Evolutionary conservation across 37 sponge, comb jelly and placozoan species (phyloP).

Genomic region (Haliclona indistincta): DNA sequence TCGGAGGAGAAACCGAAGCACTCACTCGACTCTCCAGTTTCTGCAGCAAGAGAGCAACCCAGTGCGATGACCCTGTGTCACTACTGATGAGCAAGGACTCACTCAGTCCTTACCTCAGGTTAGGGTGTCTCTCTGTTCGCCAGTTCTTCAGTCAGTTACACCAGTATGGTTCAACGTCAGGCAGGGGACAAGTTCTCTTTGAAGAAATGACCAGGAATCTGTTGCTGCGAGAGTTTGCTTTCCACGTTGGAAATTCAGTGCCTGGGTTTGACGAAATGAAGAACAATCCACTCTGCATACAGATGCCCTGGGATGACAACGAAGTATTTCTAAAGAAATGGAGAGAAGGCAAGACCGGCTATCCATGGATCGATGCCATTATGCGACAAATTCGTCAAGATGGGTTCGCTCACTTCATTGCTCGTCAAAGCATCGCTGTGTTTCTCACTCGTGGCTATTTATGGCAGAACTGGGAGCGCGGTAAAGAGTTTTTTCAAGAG

Average conservation of each 20-base stretch:
- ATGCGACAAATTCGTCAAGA: conserved; percentile 73
- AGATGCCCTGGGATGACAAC: conserved; percentile 87
- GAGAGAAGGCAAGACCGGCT: conserved; percentile 79
- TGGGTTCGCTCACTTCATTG: conserved; percentile 82
- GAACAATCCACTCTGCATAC: conserved; percentile 75
- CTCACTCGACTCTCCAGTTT: conserved; percentile 60
- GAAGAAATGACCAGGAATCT: conserved; percentile 62
- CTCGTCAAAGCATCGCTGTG: conserved; percentile 76
- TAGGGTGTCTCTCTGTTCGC: conserved; percentile 84
- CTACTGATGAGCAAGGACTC: conserved; percentile 66
- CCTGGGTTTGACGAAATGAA: conserved; percentile 76
- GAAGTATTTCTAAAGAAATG: conserved; percentile 34
- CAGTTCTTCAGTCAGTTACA: conserved; percentile 65
- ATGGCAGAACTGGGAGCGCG: conserved; percentile 85
- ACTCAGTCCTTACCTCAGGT: conserved; percentile 83
- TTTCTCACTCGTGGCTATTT: conserved; percentile 87
- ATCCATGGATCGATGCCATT: conserved; percentile 90
- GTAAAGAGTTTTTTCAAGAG: conserved; percentile 82
- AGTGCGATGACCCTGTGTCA: conserved; percentile 36
- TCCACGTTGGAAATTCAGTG: conserved; percentile 43
- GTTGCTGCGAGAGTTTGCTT: conserved; percentile 80
- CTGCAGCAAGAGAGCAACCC: conserved; percentile 34
- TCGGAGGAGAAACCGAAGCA: conserved; percentile 77
- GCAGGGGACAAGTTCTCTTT: conserved; percentile 47
- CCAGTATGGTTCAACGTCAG: conserved; percentile 56